Base-by-base conservation (phyloP, 1,140 invertebrate genomes). In the Polypedilum pembai region DNA sequence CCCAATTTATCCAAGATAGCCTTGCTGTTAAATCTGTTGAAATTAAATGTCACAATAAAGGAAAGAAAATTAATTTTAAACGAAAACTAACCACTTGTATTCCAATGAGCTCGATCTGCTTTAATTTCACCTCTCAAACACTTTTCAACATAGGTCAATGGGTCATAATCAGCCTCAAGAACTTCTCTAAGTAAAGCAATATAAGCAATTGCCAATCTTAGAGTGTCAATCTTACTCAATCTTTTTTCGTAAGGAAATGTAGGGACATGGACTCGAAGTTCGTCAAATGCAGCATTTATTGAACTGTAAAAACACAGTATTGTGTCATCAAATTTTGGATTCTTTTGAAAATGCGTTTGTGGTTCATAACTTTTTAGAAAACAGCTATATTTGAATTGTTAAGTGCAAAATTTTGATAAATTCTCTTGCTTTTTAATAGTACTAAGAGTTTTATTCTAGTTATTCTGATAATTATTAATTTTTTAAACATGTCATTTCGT, bases 1-100 rank as follows among this genome's bases (percentile, higher is more conserved):
- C 95, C 97, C 97, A 99, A 79, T 98, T 98, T 75, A 99, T 98
- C 98, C 98, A 99, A 0, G 95, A 97, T 7, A 99, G 84, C 74
- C 98, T 86, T 0, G 97, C 96, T 8, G 96, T 98, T 74, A 99
- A 85, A 90, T 99, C 97, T 98, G 82, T 33, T 33, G 24, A 17
- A 86, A 86, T 77, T 74, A 79, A 77, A 75, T 73, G 41, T 75
- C 78, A 77, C 10, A 66, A 77, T 69, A 74, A 7, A 74, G 33
- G 24, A 76, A 75, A 65, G 65, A 17, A 69, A 73, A 41, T 73
- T 15, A 69, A 74, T 69, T 40, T 41, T 40, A 73, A 76, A 76
- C 21, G 15, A 12, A 45, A 18, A 69, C 85, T 89, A 84, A 97
- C 95, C 95, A 80, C 94, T 96, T 0, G 96, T 98, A 80, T 98